Conservation (phyloP, 2,888 invertebrate genomes). For the Stegana nigrithorax region DNA sequence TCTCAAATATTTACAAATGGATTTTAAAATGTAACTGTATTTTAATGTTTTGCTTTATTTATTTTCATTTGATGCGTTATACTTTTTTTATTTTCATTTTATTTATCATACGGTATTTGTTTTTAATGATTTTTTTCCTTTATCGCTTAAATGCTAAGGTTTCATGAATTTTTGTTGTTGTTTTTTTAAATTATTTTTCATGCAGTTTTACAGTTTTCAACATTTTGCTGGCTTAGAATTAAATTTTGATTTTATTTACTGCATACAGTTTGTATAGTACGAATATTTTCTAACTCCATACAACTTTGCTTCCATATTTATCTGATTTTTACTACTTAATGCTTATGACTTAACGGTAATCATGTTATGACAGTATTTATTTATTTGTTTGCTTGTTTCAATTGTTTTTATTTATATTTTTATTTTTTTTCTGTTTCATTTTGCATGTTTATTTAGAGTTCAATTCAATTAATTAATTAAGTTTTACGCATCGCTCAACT, state of each 20-base stretch:
- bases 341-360: conserved; percentile 6
- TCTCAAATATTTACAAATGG: conserved; percentile 23
- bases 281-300: background rate
- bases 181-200: background rate
- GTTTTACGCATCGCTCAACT: background rate
- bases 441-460: background rate
- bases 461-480: background rate
- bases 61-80: background rate
- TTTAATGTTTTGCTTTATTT: conserved; percentile 21
- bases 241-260: conserved; percentile 11
- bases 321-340: background rate
- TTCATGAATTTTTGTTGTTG: background rate
- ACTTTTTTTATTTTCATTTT: conserved; percentile 35
- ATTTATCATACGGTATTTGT: conserved; percentile 35
- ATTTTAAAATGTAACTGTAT: conserved; percentile 28
- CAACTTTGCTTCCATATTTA: background rate
- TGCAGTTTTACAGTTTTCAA: conserved; percentile 1
- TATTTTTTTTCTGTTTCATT: background rate
- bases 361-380: background rate
- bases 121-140: background rate
- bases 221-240: conserved; percentile 12
- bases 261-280: background rate
- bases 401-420: background rate
- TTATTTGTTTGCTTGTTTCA: background rate
- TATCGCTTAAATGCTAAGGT: background rate